phyloP scores from a whole-genome alignment of 2,797 vertebrate genomes.

The Ctenochaetus hawaiiensis region DNA sequence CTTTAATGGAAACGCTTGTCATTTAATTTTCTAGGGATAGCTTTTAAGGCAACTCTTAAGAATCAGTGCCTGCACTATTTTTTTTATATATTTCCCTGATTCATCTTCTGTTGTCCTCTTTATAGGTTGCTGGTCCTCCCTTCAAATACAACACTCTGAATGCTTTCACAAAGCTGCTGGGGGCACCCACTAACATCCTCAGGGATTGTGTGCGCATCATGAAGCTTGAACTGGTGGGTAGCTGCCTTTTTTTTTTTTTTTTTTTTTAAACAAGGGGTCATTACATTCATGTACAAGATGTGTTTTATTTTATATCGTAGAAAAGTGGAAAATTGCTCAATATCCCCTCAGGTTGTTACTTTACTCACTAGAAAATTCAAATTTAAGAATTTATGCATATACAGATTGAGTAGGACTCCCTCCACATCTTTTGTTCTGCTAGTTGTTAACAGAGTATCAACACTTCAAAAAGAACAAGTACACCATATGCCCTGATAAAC shows the following conservation, averaged over 20 bases:
- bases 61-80: not conserved
- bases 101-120: not conserved
- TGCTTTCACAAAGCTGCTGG: slow-evolving; percentile 97
- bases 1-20: not conserved
- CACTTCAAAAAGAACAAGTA: not conserved
- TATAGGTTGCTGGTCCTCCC: slow-evolving; percentile 96
- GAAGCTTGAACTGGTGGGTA: slow-evolving; percentile 96
- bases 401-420: not conserved
- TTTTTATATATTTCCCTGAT: not conserved
- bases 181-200: slow-evolving; percentile 96
- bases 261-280: not conserved
- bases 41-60: not conserved
- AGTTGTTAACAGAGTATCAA: not conserved
- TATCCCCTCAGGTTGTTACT: too few relatives aligned
- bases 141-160: slow-evolving; percentile 99
- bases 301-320: not conserved
- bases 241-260: too few relatives aligned
- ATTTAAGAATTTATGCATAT: not conserved
- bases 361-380: not conserved
- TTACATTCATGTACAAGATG: not conserved
- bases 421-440: not conserved
- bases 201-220: slow-evolving; percentile 99
- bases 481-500: not conserved
- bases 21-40: not conserved
- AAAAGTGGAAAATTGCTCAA: not conserved